A percentile compares a stretch with the other conserved stretches of the same genome.
Conservation (phyloP, 2,113 vertebrate species). For the Esox niger region DNA sequence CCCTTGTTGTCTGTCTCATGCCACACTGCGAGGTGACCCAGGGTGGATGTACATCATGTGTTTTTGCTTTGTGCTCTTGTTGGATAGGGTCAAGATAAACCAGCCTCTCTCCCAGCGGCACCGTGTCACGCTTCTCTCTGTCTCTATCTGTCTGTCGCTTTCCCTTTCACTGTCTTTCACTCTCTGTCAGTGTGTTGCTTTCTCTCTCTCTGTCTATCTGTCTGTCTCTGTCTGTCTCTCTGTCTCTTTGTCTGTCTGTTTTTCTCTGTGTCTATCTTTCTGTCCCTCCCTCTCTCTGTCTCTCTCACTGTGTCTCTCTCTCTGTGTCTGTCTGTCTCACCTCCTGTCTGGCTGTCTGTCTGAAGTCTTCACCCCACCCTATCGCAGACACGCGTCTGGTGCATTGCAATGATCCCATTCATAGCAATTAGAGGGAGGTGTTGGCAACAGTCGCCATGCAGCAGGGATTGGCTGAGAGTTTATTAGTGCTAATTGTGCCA, state of each 20-base stretch:
- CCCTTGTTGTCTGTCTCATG: not conserved
- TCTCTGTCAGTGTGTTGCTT: not conserved
- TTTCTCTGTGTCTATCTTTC: too few species aligned
- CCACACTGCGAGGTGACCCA: not conserved
- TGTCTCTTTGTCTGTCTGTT: slow-evolving; percentile 9
- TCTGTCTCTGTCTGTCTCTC: not conserved
- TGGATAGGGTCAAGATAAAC: not conserved
- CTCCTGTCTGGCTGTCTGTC: not conserved
- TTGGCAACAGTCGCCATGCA: slow-evolving; percentile 34
- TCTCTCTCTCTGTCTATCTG: not conserved
- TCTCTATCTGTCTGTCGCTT: not conserved
- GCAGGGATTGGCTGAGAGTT: slow-evolving; percentile 45
- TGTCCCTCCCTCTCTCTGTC: too few species aligned
- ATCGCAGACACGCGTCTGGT: slow-evolving; percentile 26
- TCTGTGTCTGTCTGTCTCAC: slow-evolving; percentile 6
- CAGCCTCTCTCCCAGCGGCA: slow-evolving; percentile 1
- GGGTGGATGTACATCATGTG: not conserved
- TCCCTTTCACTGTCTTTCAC: not conserved
- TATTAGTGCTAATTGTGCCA: slow-evolving; percentile 60
- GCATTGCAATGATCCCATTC: slow-evolving; percentile 35
- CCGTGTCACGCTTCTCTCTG: not conserved
- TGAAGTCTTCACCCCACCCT: not conserved
- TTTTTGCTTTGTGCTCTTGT: not conserved
- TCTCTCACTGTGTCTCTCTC: too few species aligned
- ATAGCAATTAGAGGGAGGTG: slow-evolving; percentile 34